Percentiles rank a stretch among this genome's conserved stretches.
Conservation (phyloP, 2,113 vertebrate genomes). For the Pardalotus punctatus region DNA sequence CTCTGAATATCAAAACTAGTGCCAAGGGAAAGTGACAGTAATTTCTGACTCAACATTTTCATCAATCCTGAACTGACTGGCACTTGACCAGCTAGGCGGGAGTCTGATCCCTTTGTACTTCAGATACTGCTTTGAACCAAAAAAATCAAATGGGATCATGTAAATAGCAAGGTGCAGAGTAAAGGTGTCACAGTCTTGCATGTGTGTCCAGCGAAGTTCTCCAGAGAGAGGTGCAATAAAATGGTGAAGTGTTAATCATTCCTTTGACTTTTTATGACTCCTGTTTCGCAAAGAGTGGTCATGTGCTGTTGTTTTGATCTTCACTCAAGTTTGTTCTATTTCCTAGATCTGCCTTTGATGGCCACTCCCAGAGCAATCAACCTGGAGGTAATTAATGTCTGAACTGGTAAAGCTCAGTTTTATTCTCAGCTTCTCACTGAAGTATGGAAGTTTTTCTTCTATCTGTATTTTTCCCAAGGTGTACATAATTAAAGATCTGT, state of each 20-base stretch:
- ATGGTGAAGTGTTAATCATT: neutral
- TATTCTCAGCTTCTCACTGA: neutral
- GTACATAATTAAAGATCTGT: neutral
- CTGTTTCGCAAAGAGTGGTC: neutral
- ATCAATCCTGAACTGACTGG: neutral
- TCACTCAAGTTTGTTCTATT: neutral
- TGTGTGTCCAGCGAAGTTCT: neutral
- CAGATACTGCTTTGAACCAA: neutral
- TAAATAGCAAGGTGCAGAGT: neutral
- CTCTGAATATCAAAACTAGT: neutral
- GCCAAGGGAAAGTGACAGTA: neutral
- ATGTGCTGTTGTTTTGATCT: slow-evolving; percentile 18
- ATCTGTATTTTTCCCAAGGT: neutral
- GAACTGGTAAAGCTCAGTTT: neutral
- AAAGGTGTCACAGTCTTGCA: neutral
- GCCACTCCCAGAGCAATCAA: neutral
- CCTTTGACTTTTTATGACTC: neutral
- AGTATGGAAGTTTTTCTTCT: neutral
- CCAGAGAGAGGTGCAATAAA: neutral
- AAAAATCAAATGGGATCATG: neutral
- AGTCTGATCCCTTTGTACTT: neutral
- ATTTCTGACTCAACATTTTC: neutral
- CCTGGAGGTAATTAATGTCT: neutral
- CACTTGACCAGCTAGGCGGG: neutral
- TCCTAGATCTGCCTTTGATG: slow-evolving; percentile 9